Evolutionary conservation across 2,888 invertebrate genomes (phyloP), one percentile per base, ranked within the genome.

Genomic region (Rhagonycha fulva): DNA sequence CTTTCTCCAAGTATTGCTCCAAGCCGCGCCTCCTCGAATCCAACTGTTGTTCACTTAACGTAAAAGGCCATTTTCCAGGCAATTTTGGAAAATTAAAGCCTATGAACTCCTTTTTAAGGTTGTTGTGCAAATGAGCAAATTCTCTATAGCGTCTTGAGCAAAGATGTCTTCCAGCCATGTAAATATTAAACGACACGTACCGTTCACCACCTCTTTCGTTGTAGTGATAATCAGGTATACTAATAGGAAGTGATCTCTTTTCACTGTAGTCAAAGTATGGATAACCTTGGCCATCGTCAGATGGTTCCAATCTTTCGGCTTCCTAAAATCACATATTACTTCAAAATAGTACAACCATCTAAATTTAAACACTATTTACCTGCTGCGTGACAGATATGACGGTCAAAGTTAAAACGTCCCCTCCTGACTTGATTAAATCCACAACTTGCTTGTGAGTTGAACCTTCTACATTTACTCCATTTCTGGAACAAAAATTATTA

Each of bases 391-490:
- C 98, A 79, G 98, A 98, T 85, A 98, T 97, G 80, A 98, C 99
- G 77, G 98, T 98, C 74, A 99, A 92, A 24, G 96, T 97, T 80
- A 99, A 91, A 80, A 96, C 96, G 89, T 99, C 99, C 14, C 99
- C 99, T 3, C 99, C 99, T 12, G 98, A 98, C 88, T 99, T 99
- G 84, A 99, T 99, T 82, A 99, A 92, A 89, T 99, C 99, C 66
- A 99, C 99, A 79, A 99, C 99, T 90, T 99, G 98, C 85, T 98
- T 97, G 89, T 99, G 99, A 62, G 99, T 99, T n/a, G 99, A 95
- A 70, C 99, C 99, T 90, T 99, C 99, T 12, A 99, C 99, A 89
- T 96, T 98, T 79, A 96, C 95, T 82, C 96, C 96, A 91, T 99
- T 99, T 81, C 99, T 98, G 90, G n/a, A 92, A 92, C 82, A 87